Conservation (phyloP, 2,797 vertebrate species). For the Gobionotothen gibberifrons region DNA sequence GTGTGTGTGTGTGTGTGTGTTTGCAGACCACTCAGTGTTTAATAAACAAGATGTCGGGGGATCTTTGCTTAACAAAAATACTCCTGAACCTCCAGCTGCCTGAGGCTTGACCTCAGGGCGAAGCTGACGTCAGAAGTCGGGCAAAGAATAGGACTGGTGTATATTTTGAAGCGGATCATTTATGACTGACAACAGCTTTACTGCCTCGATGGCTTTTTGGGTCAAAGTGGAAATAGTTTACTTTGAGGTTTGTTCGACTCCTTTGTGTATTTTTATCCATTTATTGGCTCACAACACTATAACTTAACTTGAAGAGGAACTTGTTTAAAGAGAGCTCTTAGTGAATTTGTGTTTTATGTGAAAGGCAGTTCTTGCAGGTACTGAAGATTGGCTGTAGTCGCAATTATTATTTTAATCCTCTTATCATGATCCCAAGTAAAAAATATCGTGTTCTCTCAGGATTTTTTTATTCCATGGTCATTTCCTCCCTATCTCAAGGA, state of each 20-base stretch:
- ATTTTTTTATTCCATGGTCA: neutral
- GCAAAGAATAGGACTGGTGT: constrained; percentile 19
- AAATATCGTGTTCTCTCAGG: neutral
- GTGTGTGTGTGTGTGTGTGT: constrained; percentile 3
- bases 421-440: constrained; percentile 2
- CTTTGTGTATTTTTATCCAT: constrained; percentile 40
- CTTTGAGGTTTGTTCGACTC: constrained; percentile 49
- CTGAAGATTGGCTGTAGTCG: neutral
- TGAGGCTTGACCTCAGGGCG: constrained; percentile 41
- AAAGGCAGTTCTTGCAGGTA: neutral
- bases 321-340: constrained; percentile 30
- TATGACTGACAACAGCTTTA: constrained; percentile 36
- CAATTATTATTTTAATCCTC: constrained; percentile 18
- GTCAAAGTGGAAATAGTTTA: constrained; percentile 51
- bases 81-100: constrained; percentile 16
- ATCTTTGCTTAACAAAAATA: constrained; percentile 55
- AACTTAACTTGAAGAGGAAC: constrained; percentile 23
- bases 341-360: constrained; percentile 24
- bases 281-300: neutral
- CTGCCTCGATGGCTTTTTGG: constrained; percentile 32
- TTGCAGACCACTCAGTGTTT: constrained; percentile 52
- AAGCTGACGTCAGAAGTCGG: constrained; percentile 24
- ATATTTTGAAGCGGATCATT: constrained; percentile 28
- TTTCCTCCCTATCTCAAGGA: constrained; percentile 2
- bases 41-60: constrained; percentile 64